These are phyloP conservation scores for Rhopilema esculentum DNA, from an alignment of 30 jellyfish, hydroid and myxozoan species.

Conservation along the genomic window DNA sequence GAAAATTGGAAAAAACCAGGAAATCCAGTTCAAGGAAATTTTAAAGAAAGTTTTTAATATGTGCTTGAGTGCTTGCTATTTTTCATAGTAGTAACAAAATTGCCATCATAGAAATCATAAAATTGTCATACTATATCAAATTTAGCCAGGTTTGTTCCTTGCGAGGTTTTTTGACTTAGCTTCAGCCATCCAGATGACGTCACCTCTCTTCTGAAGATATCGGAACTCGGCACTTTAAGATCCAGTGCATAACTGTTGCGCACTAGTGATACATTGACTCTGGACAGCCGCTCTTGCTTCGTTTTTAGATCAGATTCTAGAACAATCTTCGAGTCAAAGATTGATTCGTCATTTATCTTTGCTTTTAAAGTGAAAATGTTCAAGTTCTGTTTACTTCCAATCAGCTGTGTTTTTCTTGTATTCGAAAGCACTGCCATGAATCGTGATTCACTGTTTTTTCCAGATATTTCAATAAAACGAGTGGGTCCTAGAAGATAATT, in stretches of 20 bases:
- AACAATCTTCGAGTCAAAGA: background rate
- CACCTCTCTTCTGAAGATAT: background rate
- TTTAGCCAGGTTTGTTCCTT: background rate
- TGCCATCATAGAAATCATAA: background rate
- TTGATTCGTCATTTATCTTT: background rate
- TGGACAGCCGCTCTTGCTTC: slow-evolving; percentile 6
- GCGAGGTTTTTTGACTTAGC: background rate
- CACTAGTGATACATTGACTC: background rate
- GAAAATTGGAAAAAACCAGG: background rate
- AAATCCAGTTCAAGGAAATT: no score
- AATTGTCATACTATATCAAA: background rate
- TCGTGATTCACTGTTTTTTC: background rate
- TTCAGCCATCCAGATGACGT: slow-evolving; percentile 14
- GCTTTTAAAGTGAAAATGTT: background rate
- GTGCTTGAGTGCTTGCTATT: background rate
- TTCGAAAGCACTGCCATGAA: background rate
- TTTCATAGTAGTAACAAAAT: background rate
- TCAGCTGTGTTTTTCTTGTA: background rate
- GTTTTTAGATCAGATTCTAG: background rate
- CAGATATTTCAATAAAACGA: background rate
- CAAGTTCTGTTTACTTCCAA: background rate
- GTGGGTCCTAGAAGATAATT: background rate
- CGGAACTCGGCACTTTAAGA: background rate
- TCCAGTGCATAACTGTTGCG: background rate
- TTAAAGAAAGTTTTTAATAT: no score